Evolutionary conservation across 2,113 vertebrate genomes (phyloP), one percentile per base, ranked within the genome.

Genomic region (Sphaerodactylus townsendi): DNA sequence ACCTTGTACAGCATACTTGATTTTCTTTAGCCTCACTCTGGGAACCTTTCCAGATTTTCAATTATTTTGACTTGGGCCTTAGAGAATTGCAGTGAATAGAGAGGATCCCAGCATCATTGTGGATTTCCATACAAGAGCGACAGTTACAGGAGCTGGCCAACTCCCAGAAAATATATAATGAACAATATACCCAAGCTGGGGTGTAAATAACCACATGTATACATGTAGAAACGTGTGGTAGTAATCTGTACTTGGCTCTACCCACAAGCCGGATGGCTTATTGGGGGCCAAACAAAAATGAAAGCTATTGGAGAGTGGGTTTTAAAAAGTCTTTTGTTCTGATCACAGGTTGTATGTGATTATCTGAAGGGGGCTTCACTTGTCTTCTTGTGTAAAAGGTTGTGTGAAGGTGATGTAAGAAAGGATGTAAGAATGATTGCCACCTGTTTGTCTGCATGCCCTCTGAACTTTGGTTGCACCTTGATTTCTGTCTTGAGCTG

Each of bases 31-130:
- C 64, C 65, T 48, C 1, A 84, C 80, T 74, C 25, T 83, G 2
- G 81, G 37, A 56, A 75, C 71, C 14, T 64, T 83, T 81, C n/a
- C 81, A 88, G 56, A 59, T 85, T 75, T 56, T 77, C 71, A 82
- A 11, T 82, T 82, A 41, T 69, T 85, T 56, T 76, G 71, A 13
- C 19, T 75, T 33, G 1, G 10, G 82, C 8, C 1, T 86, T 87
- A 48, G 21, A 50, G 82, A 64, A 69, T 76, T 79, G 65, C 3
- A 11, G 15, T 39, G 5, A 91, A 79, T 4, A 85, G 39, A 41
- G 86, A 21, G 19, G 7, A 19, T 41, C 2, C 59, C 0, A 8
- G 23, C 10, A 87, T 13, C 82, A 50, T 35, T 77, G 2, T 23
- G 33, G 72, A 3, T 0, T 65, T 15, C 13, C 33, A 53, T 77